These are phyloP conservation scores for Bombus difficillimus DNA, from an alignment of 1,140 invertebrate genomes.

Conservation along the genomic window DNA sequence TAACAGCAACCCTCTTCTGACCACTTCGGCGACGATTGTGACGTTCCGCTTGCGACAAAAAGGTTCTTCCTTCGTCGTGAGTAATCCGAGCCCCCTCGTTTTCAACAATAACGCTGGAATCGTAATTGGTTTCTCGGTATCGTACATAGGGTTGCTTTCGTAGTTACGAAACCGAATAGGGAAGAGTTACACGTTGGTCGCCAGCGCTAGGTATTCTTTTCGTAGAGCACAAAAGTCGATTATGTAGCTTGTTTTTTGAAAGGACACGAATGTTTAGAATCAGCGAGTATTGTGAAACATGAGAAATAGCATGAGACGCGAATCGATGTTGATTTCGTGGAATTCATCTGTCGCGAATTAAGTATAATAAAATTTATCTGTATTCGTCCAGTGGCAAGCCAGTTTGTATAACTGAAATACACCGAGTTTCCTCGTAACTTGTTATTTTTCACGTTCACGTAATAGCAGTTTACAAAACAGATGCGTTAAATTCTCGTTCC, in stretches of 20 bases:
- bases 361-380: too few relatives aligned
- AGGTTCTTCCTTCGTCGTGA: conserved; percentile 13
- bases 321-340: background rate
- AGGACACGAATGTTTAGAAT: background rate
- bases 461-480: too few relatives aligned
- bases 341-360: background rate
- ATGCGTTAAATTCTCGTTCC: too few relatives aligned
- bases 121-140: conserved; percentile 63
- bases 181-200: background rate
- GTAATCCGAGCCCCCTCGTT: conserved; percentile 49
- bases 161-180: conserved; percentile 2
- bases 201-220: background rate
- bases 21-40: conserved; percentile 27
- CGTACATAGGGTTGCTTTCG: conserved; percentile 44
- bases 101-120: conserved; percentile 58
- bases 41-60: conserved; percentile 43
- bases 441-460: too few relatives aligned
- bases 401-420: too few relatives aligned
- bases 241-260: background rate
- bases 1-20: conserved; percentile 52
- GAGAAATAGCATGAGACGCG: background rate
- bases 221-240: background rate
- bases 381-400: too few relatives aligned
- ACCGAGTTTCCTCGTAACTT: too few relatives aligned
- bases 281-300: background rate